Evolutionary conservation across 2,888 invertebrate species (phyloP).

Genomic region (Ichneumoninae sp.): DNA sequence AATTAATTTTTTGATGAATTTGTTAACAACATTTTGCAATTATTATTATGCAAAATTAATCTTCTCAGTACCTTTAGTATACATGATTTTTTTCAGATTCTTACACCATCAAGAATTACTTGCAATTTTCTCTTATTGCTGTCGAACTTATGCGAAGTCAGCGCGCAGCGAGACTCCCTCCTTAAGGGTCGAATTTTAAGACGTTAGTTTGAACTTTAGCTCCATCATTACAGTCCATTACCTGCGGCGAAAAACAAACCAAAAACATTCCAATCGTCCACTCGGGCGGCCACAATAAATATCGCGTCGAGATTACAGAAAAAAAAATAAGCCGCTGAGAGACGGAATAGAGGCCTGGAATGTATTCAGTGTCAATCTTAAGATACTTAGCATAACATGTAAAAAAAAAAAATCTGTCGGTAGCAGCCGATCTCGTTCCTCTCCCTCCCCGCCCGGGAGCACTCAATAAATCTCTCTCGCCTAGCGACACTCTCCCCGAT

Average conservation of each 20-base stretch:
- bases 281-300: constrained; percentile 52
- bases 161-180: too few relatives aligned
- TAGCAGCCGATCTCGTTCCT: constrained; percentile 60
- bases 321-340: neutral
- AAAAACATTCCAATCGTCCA: constrained; percentile 31
- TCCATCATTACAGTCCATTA: too few relatives aligned
- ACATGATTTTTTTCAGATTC: too few relatives aligned
- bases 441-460: constrained; percentile 45
- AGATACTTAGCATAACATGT: constrained; percentile 49
- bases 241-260: neutral
- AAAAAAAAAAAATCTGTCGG: constrained; percentile 34
- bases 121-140: too few relatives aligned
- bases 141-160: too few relatives aligned
- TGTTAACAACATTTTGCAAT: too few relatives aligned
- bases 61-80: too few relatives aligned
- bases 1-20: too few relatives aligned
- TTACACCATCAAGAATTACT: too few relatives aligned
- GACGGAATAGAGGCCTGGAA: constrained; percentile 21
- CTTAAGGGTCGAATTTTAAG: too few relatives aligned
- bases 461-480: constrained; percentile 64
- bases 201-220: too few relatives aligned
- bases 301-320: constrained; percentile 24
- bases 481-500: constrained; percentile 54
- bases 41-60: too few relatives aligned
- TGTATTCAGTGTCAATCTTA: constrained; percentile 63